A percentile compares a stretch with the other conserved stretches of the same genome.
phyloP scores from a whole-genome alignment of 2,113 vertebrate species.

The Heterocephalus glaber region DNA sequence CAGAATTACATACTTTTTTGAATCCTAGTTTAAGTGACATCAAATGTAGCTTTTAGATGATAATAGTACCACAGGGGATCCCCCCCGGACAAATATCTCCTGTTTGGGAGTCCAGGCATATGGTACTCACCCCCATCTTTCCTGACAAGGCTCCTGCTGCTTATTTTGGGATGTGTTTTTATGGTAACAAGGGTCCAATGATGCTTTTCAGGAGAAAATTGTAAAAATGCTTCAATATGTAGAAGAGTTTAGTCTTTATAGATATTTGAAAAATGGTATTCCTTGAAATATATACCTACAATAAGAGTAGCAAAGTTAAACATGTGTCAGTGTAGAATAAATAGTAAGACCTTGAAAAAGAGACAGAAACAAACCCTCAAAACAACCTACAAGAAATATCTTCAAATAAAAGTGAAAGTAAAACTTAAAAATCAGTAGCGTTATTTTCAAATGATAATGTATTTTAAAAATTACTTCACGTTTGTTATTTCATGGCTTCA shows the following conservation, averaged over 20 bases:
- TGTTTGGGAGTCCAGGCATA: not conserved
- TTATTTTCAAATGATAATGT: not conserved
- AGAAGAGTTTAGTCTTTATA: not conserved
- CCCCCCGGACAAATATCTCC: not conserved
- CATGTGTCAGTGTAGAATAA: not conserved
- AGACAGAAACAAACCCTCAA: not conserved
- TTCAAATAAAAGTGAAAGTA: constrained; percentile 30
- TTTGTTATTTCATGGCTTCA: not conserved
- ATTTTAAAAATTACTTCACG: not conserved
- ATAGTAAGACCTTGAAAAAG: not conserved
- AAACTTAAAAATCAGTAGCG: not conserved
- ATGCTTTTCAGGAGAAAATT: not conserved
- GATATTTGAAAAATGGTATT: not conserved
- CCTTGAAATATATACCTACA: not conserved
- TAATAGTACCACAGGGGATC: not conserved
- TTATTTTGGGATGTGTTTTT: not conserved
- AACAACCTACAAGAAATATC: not conserved
- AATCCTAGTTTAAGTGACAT: not conserved
- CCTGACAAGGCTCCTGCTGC: not conserved
- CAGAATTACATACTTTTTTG: not conserved
- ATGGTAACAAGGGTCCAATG: not conserved
- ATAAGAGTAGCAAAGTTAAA: not conserved
- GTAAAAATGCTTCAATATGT: not conserved
- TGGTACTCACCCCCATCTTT: not conserved
- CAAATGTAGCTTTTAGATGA: not conserved